phyloP scores from a whole-genome alignment of 2,113 vertebrate genomes.

The Hylia prasina region DNA sequence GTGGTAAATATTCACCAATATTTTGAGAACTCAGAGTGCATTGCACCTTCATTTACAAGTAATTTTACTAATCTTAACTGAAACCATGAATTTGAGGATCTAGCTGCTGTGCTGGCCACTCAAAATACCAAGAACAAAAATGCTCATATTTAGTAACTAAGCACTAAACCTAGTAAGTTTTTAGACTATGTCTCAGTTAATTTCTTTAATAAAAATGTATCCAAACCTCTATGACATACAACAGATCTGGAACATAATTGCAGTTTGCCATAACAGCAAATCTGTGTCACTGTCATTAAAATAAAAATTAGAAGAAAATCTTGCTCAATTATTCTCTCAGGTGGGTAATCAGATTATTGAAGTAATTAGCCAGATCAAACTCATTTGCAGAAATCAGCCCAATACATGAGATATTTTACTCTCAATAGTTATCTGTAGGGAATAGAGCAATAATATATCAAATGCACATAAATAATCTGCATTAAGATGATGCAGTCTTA shows the following conservation, averaged over 20 bases:
- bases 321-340: conserved; percentile 29
- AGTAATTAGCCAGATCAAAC: conserved; percentile 35
- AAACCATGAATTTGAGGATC: background rate
- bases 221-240: background rate
- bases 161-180: background rate
- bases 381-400: background rate
- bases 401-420: background rate
- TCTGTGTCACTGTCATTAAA: conserved; percentile 24
- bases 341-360: background rate
- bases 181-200: conserved; percentile 28
- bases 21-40: background rate
- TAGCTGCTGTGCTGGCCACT: background rate
- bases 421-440: background rate
- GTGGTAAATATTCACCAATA: background rate
- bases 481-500: background rate
- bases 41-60: background rate
- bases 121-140: conserved; percentile 14
- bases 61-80: background rate
- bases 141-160: background rate
- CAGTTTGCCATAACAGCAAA: background rate
- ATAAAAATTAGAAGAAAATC: conserved; percentile 17
- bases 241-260: conserved; percentile 15
- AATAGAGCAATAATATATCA: background rate
- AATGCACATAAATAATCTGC: background rate
- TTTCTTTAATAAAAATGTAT: conserved; percentile 16